Evolutionary conservation across 2,797 vertebrate species (phyloP).

Genomic region (Echeneis naucrates): DNA sequence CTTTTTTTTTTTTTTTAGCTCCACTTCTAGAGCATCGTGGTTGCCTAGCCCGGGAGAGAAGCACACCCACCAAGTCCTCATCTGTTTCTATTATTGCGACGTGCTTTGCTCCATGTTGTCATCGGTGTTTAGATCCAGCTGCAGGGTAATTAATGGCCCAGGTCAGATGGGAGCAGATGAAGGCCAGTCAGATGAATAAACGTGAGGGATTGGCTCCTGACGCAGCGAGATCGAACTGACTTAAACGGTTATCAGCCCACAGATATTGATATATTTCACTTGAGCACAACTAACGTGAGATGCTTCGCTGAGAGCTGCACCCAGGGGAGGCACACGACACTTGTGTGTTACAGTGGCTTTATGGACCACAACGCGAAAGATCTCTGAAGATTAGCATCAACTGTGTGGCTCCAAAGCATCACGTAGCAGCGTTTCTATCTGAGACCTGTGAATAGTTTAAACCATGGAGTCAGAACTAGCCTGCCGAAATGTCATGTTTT

Average conservation of each 20-base stretch:
- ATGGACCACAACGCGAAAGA: conserved; percentile 32
- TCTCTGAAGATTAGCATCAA: conserved; percentile 22
- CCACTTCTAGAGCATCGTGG: conserved; percentile 30
- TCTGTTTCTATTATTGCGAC: conserved; percentile 71
- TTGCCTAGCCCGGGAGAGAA: conserved; percentile 51
- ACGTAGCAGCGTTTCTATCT: not conserved
- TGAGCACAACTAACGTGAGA: conserved; percentile 57
- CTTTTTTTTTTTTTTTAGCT: conserved; percentile 5
- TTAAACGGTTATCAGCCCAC: conserved; percentile 77
- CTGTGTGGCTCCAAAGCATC: conserved; percentile 6
- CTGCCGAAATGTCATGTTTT: conserved; percentile 2
- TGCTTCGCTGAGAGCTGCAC: conserved; percentile 54
- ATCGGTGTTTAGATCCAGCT: conserved; percentile 62
- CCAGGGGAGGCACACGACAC: conserved; percentile 14
- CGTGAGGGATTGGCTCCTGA: conserved; percentile 76
- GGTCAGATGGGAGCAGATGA: conserved; percentile 68
- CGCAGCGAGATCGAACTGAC: conserved; percentile 75
- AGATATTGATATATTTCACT: conserved; percentile 82
- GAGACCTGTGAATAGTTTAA: not conserved
- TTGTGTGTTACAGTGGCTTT: conserved; percentile 29
- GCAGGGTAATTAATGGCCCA: conserved; percentile 79
- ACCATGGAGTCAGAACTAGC: not conserved
- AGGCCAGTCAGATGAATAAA: conserved; percentile 80
- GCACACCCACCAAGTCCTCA: conserved; percentile 49
- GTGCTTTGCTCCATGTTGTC: conserved; percentile 47